These are phyloP conservation scores for Takifugu bimaculatus DNA, from an alignment of 2,113 vertebrate genomes.

Conservation along the genomic window DNA sequence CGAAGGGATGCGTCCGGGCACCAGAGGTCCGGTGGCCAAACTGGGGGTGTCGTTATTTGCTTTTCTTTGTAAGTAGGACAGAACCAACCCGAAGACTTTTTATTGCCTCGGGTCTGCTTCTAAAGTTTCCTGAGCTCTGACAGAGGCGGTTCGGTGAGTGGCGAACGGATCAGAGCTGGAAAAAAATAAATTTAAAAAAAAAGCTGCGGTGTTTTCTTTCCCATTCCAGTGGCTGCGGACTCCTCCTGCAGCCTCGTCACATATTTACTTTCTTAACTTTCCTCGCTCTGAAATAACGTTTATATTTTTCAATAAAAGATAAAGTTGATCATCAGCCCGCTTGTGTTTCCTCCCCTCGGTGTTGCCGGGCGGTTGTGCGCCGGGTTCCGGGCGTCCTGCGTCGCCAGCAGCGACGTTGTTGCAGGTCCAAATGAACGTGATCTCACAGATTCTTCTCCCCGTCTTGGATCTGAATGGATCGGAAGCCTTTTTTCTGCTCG, in stretches of 20 bases:
- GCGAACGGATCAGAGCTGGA: constrained; percentile 27
- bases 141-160: constrained; percentile 19
- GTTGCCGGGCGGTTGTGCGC: background rate
- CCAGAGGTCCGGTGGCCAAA: no score
- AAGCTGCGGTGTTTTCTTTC: constrained; percentile 40
- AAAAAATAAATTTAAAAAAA: constrained; percentile 3
- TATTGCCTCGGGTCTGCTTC: constrained; percentile 29
- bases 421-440: background rate
- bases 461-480: background rate
- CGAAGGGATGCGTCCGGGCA: no score
- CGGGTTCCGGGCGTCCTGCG: background rate
- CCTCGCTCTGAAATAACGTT: constrained; percentile 68
- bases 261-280: constrained; percentile 65
- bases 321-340: constrained; percentile 61
- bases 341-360: constrained; percentile 3
- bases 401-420: background rate
- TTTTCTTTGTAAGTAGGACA: constrained; percentile 19
- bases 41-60: no score
- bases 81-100: constrained; percentile 35
- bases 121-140: constrained; percentile 19
- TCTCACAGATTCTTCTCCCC: background rate
- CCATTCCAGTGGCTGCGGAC: constrained; percentile 35
- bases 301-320: constrained; percentile 80
- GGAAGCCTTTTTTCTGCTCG: no score
- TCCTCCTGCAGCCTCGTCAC: constrained; percentile 53